Conservation (phyloP, 2,888 invertebrate genomes). For the Germaria angustata region DNA sequence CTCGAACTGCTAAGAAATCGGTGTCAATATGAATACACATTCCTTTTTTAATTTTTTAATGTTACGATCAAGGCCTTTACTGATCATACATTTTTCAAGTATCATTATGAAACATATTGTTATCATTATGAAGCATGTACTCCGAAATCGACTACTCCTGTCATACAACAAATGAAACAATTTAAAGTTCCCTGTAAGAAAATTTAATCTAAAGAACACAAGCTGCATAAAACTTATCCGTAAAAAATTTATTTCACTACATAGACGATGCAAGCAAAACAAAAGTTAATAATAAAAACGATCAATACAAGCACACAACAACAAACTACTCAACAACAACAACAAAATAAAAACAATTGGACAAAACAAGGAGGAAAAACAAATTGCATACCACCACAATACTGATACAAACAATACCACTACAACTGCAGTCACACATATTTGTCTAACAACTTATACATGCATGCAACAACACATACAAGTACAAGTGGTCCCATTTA, state of each 20-base stretch:
- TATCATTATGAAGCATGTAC: too few species aligned
- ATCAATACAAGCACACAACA: conserved; percentile 36
- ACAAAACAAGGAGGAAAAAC: not conserved
- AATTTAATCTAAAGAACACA: not conserved
- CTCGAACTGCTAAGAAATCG: too few species aligned
- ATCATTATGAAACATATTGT: too few species aligned
- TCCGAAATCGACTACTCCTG: not conserved
- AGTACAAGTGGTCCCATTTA: not conserved
- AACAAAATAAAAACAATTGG: not conserved
- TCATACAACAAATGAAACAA: not conserved
- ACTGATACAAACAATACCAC: not conserved
- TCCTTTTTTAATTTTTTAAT: too few species aligned
- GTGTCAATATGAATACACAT: too few species aligned
- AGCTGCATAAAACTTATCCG: not conserved
- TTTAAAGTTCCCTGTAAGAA: not conserved
- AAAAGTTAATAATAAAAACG: conserved; percentile 18
- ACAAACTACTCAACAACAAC: conserved; percentile 3
- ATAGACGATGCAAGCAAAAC: not conserved
- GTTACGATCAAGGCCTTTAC: too few species aligned
- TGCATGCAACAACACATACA: not conserved
- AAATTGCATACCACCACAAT: not conserved
- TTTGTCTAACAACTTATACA: not conserved
- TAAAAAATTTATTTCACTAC: not conserved
- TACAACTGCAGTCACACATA: not conserved
- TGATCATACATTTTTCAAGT: too few species aligned